Base-by-base conservation (phyloP, 2,797 vertebrate genomes). In the Enteromius anoplus region DNA sequence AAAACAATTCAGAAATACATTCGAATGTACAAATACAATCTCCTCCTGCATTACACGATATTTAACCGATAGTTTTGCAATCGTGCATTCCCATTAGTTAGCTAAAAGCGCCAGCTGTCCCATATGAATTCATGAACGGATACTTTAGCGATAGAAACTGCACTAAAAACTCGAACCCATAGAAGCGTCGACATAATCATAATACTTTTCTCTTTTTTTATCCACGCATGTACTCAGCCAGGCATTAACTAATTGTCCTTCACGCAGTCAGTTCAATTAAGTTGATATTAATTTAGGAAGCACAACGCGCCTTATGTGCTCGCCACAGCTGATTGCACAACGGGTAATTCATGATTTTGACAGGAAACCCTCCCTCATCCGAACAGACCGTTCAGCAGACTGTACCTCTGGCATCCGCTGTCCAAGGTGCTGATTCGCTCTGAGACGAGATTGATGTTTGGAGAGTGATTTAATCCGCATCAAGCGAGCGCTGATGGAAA, bases 391-490 rank as follows among this genome's bases (percentile, higher is more conserved):
- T 64, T 71, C 75, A 83, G 68, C 60, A 79, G 40, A 86, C 65
- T 75, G 42, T 87, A 87, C 86, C 86, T 87, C 64, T 75, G 76
- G 76, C 64, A 47, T 82, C 78, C 81, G 83, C 83, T 84, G 80
- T 87, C 83, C 80, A 78, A 60, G 80, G 86, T 85, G 76, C 80
- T 87, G 80, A 85, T 76, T 76, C 65, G 71, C 75, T 82, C 70
- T 66, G 70, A 83, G 6, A 29, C 45, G 29, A 83, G 81, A 83
- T 77, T 79, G 83, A 82, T 82, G 86, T 60, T 76, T 77, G 69
- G n/a, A 37, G 80, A 78, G 65, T 80, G 65, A 83, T 87, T 83
- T 85, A 87, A 87, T 87, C 86, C 86, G 65, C 58, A 85, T 78
- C 68, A 66, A 81, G 71, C 78, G 9, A 40, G 47, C 45, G 76